A percentile compares a stretch with the other conserved stretches of the same genome.
phyloP scores from a whole-genome alignment of 2,113 vertebrate genomes.

The Felis catus region DNA sequence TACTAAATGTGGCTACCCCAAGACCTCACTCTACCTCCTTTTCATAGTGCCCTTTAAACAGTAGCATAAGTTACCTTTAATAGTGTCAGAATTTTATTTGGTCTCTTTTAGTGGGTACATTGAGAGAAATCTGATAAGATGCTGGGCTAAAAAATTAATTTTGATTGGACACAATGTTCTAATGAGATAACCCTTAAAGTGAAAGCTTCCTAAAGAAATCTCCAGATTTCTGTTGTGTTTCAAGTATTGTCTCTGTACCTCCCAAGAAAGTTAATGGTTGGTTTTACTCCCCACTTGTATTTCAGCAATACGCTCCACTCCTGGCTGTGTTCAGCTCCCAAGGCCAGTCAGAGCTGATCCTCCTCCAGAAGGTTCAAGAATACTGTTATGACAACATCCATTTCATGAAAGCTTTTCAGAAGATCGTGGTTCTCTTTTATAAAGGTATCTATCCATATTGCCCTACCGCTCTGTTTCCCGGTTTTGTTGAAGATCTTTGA shows the following conservation, averaged over 20 bases:
- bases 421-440: constrained; percentile 97
- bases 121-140: not conserved
- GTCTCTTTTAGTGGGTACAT: not conserved
- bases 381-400: constrained; percentile 97
- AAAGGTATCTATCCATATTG: constrained; percentile 87
- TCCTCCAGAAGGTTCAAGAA: constrained; percentile 94
- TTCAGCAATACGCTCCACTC: constrained; percentile 93
- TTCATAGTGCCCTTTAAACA: not conserved
- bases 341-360: constrained; percentile 93
- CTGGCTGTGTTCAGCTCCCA: constrained; percentile 95
- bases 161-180: not conserved
- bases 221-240: not conserved
- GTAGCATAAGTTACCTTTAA: not conserved
- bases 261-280: accelerated
- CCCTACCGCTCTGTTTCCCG: accelerated
- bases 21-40: not conserved
- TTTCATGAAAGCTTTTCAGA: constrained; percentile 97
- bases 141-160: not conserved
- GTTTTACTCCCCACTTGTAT: not conserved
- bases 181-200: not conserved
- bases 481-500: not conserved
- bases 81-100: not conserved
- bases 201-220: not conserved
- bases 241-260: too few species aligned
- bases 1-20: too few species aligned